Evolutionary conservation across 2,797 vertebrate genomes (phyloP), one percentile per base, ranked within the genome.

Genomic region (Myripristis jacobus): DNA sequence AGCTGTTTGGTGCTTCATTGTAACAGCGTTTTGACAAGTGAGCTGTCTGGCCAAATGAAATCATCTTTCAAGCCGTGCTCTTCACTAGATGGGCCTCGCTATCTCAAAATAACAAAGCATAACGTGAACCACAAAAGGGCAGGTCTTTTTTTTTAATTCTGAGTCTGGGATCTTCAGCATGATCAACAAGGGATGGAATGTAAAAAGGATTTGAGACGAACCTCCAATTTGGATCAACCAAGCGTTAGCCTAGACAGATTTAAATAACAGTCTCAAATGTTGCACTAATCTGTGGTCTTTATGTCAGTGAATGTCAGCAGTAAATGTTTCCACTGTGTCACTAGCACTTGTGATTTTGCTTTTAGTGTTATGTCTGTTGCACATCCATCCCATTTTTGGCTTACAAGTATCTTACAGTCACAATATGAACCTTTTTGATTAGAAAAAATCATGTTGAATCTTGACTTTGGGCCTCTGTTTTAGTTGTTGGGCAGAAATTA

Each of bases 31-130:
- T 41, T 51, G 31, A 60, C 38, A 53, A 66, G 29, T 58, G 11
- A 50, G 56, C 22, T 36, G 29, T 41, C 62, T 38, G 18, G 52
- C 56, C 67, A 59, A 62, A 41, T 50, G 27, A 10, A 31, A 61
- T 61, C 58, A 34, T 66, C 25, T 25, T 41, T 60, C 43, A 44
- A 16, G 41, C 34, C 54, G 63, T 21, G 24, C 34, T 54, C 47
- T 67, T 68, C 34, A 67, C 19, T 22, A 48, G 16, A 56, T 52
- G 27, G 48, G 4, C 9, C 22, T 53, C 27, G 11, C 27, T 19
- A 77, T 47, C 15, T 70, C 10, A 25, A 46, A 70, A 51, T 21
- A 46, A 61, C n/a, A 47, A 41, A 41, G 3, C 6, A 1, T 31
- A 53, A 41, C 53, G 9, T 25, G 36, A 80, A 18, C 50, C 36